These are phyloP conservation scores for Bombus picipes DNA, from an alignment of 1,140 invertebrate species.

Conservation along the genomic window DNA sequence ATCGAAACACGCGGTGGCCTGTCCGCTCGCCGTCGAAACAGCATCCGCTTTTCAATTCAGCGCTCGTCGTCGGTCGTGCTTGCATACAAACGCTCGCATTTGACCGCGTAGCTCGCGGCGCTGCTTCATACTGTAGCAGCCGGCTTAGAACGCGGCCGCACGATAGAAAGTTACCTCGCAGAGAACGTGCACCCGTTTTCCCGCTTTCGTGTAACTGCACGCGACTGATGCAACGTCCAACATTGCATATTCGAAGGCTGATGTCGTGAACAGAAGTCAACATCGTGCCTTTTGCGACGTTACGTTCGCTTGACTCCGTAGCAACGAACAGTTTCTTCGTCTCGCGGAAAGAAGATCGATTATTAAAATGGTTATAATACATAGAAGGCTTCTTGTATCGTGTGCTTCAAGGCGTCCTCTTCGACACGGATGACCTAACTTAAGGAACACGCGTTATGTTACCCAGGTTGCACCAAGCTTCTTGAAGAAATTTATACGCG, in stretches of 20 bases:
- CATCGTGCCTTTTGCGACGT: background rate
- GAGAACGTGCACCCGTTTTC: conserved; percentile 7
- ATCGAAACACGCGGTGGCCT: background rate
- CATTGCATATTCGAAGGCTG: conserved; percentile 17
- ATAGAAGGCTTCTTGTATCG: too few relatives aligned
- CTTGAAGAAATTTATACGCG: too few relatives aligned
- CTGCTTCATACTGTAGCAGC: background rate
- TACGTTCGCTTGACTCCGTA: background rate
- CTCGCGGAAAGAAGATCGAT: background rate
- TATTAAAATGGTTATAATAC: background rate
- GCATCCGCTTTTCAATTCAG: conserved; percentile 34
- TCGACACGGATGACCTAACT: too few relatives aligned
- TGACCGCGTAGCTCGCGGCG: conserved; percentile 25
- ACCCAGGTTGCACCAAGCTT: too few relatives aligned
- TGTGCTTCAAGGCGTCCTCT: too few relatives aligned
- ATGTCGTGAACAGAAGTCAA: too few relatives aligned
- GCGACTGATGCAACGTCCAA: background rate
- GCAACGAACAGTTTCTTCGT: too few relatives aligned
- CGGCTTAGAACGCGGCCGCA: background rate
- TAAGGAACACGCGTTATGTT: too few relatives aligned
- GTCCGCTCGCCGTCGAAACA: background rate
- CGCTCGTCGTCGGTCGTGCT: background rate
- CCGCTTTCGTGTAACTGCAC: too few relatives aligned
- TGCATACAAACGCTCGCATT: conserved; percentile 37
- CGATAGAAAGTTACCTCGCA: background rate